phyloP scores from a whole-genome alignment of 2,888 invertebrate genomes.

The Phymatocera aterrima region DNA sequence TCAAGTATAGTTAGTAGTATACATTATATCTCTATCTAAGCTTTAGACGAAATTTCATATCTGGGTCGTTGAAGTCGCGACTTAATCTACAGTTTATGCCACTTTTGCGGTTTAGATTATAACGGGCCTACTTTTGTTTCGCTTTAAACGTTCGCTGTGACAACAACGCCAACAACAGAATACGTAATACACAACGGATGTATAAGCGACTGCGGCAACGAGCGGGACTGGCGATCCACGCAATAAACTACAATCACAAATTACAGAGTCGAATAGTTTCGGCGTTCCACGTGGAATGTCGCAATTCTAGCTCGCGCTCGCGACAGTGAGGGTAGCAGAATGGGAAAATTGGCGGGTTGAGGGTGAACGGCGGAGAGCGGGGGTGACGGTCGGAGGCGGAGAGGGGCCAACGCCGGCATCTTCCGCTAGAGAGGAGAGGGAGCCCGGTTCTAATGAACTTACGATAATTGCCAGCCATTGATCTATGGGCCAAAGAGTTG shows the following conservation, averaged over 20 bases:
- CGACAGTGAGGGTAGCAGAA: slow-evolving; percentile 52
- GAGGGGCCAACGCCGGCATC: slow-evolving; percentile 42
- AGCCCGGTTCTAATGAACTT: slow-evolving; percentile 72
- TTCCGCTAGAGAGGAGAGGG: slow-evolving; percentile 48
- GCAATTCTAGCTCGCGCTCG: slow-evolving; percentile 69
- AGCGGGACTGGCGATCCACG: slow-evolving; percentile 67
- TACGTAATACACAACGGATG: too few species aligned
- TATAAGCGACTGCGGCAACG: slow-evolving; percentile 19
- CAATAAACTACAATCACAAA: slow-evolving; percentile 75
- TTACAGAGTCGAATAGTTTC: slow-evolving; percentile 74
- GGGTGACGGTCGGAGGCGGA: slow-evolving; percentile 50
- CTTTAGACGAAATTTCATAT: too few species aligned
- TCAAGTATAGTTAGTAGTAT: too few species aligned
- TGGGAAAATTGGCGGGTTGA: slow-evolving; percentile 48
- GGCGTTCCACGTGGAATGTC: slow-evolving; percentile 74
- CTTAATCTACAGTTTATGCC: neutral
- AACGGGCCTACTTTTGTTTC: slow-evolving; percentile 4
- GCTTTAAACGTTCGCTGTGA: slow-evolving; percentile 1
- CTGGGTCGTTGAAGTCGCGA: too few species aligned
- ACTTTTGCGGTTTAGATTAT: neutral
- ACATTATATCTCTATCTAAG: too few species aligned
- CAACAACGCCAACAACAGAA: neutral
- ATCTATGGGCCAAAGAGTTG: slow-evolving; percentile 72
- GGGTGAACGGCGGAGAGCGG: slow-evolving; percentile 48
- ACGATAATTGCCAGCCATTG: slow-evolving; percentile 74